A percentile compares a stretch with the other conserved stretches of the same genome.
Evolutionary conservation across 2,113 vertebrate species (phyloP).

Genomic region (Zosterops pallidus): DNA sequence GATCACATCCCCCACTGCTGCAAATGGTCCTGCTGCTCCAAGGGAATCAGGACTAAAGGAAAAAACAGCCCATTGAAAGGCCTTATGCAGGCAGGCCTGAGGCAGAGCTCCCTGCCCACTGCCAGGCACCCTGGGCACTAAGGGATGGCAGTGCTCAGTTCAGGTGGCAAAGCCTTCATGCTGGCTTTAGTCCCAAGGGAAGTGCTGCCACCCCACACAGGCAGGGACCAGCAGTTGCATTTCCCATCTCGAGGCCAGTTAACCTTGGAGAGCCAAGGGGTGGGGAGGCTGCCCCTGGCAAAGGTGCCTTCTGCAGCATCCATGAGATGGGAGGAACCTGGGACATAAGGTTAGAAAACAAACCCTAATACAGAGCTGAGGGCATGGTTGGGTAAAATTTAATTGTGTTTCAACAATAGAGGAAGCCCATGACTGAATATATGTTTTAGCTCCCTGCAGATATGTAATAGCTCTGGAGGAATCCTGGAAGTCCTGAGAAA

Average conservation of each 20-base stretch:
- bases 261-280: fast-evolving
- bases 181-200: not conserved
- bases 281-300: not conserved
- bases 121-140: not conserved
- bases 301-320: not conserved
- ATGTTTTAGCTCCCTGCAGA: not conserved
- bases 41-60: not conserved
- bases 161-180: not conserved
- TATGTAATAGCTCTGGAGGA: not conserved
- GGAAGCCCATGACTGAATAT: not conserved
- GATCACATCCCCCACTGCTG: not conserved
- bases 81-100: not conserved
- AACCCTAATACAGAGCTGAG: not conserved
- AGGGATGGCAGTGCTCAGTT: not conserved
- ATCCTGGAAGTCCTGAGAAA: not conserved
- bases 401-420: not conserved
- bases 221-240: not conserved
- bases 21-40: not conserved
- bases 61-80: not conserved
- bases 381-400: not conserved
- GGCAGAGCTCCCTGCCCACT: not conserved
- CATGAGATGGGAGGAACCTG: not conserved
- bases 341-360: not conserved
- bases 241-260: not conserved
- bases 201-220: not conserved